Conservation (phyloP, 1,140 invertebrate genomes). For the Neelides sp. region DNA sequence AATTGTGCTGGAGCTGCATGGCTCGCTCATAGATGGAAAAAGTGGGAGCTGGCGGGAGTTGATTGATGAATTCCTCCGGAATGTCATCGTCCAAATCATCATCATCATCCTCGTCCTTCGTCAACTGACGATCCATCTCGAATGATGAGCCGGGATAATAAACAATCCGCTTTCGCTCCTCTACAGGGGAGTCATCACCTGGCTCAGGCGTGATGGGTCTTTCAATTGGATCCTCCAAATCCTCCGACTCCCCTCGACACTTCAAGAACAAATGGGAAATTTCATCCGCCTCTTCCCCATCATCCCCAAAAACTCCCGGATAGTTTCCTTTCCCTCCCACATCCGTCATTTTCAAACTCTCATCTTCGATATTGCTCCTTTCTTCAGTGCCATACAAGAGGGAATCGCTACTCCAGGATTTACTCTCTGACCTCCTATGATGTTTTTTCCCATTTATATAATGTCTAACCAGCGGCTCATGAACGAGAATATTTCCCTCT, state of each 20-base stretch:
- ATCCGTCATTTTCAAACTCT: conserved; percentile 31
- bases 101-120: conserved; percentile 13
- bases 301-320: conserved; percentile 35
- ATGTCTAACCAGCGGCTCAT: not conserved
- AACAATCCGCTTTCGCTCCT: conserved; percentile 31
- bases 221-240: conserved; percentile 39
- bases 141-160: conserved; percentile 27
- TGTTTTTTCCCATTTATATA: not conserved
- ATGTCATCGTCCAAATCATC: conserved; percentile 6
- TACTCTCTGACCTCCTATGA: conserved; percentile 21
- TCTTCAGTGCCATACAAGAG: conserved; percentile 31
- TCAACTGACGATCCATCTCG: conserved; percentile 9
- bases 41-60: not conserved
- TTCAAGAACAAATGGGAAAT: conserved; percentile 22
- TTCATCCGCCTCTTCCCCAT: conserved; percentile 30
- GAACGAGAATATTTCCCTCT: conserved; percentile 24
- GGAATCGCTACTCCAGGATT: conserved; percentile 21
- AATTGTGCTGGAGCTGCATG: conserved; percentile 9
- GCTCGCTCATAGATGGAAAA: conserved; percentile 4
- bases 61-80: not conserved
- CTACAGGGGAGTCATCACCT: conserved; percentile 29
- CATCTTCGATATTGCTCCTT: conserved; percentile 32
- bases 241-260: conserved; percentile 18
- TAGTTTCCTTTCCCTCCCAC: conserved; percentile 45
- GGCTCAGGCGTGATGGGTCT: conserved; percentile 42